Conservation (phyloP, 2,888 invertebrate genomes). For the Latrodectus elegans region DNA sequence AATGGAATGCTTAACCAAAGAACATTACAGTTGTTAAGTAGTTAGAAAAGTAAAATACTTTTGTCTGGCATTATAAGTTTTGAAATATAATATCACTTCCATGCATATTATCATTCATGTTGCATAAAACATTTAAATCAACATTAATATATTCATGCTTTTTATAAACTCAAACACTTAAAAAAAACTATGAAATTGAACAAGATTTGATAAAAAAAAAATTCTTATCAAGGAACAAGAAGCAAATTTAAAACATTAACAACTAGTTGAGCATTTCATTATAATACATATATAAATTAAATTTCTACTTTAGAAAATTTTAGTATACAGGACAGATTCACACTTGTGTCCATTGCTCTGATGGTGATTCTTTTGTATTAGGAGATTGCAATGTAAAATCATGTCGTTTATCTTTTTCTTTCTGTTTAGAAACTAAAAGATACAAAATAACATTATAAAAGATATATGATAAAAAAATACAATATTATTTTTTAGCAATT, state of each 20-base stretch:
- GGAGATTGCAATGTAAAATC: conserved; percentile 51
- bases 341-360: conserved; percentile 64
- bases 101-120: no score
- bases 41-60: no score
- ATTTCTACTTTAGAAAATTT: not conserved
- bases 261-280: conserved; percentile 59
- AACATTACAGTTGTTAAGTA: no score
- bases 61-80: no score
- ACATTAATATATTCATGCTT: no score
- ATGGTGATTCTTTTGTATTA: conserved; percentile 40
- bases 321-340: conserved; percentile 23
- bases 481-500: no score
- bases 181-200: not conserved
- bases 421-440: conserved; percentile 35
- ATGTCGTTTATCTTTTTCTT: conserved; percentile 46
- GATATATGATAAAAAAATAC: no score
- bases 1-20: no score
- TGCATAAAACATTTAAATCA: no score
- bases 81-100: no score
- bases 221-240: conserved; percentile 29
- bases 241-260: conserved; percentile 44
- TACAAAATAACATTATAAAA: not conserved
- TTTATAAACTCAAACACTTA: not conserved
- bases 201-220: conserved; percentile 1
- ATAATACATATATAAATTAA: conserved; percentile 13